Conservation (phyloP, 2,113 vertebrate species). For the Naja naja region DNA sequence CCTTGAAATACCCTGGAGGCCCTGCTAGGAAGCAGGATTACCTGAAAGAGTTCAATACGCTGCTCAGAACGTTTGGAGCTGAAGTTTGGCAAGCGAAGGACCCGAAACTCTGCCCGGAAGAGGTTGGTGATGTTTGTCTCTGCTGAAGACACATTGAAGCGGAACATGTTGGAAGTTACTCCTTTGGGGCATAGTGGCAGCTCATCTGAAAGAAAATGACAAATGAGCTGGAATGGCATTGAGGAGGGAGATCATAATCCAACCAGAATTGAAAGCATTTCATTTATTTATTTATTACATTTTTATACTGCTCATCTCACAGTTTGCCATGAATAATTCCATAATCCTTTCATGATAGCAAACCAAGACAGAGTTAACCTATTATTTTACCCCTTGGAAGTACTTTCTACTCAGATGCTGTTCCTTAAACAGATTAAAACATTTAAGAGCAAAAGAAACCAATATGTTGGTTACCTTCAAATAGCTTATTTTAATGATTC, state of each 20-base stretch:
- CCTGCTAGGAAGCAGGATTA: constrained; percentile 45
- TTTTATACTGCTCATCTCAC: neutral
- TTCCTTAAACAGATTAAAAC: neutral
- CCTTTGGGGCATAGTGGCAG: constrained; percentile 87
- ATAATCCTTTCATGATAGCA: no score
- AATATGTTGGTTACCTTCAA: neutral
- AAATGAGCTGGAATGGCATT: neutral
- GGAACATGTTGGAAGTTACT: constrained; percentile 91
- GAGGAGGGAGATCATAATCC: neutral
- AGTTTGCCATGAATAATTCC: neutral
- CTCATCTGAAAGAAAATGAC: constrained; percentile 77
- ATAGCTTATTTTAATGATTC: neutral
- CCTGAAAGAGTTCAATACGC: constrained; percentile 97
- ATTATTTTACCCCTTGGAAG: neutral
- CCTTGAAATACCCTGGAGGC: neutral
- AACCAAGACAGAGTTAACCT: neutral
- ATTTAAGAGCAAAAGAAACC: neutral
- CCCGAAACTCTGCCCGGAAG: constrained; percentile 94
- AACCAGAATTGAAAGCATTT: neutral
- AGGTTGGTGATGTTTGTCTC: constrained; percentile 95
- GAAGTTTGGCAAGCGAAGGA: constrained; percentile 84
- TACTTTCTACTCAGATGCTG: neutral
- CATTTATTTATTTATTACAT: neutral
- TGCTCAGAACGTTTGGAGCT: constrained; percentile 88
- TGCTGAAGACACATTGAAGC: constrained; percentile 92